A percentile compares a stretch with the other conserved stretches of the same genome.
Conservation (phyloP, 2,888 invertebrate genomes). For the Mesoligia furuncula region DNA sequence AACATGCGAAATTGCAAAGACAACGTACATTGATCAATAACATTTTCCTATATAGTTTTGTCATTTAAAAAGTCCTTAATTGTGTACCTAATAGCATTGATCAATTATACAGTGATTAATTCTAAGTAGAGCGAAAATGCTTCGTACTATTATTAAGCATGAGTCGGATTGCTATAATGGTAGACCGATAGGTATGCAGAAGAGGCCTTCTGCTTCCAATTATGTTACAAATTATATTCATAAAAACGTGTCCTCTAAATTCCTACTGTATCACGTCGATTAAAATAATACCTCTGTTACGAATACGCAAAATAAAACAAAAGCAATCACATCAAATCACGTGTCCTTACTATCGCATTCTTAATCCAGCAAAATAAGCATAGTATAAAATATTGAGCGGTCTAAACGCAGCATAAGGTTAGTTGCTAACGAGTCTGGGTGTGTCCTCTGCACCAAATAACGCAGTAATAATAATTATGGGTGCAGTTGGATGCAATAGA, state of each 20-base stretch:
- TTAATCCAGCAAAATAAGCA: conserved; percentile 59
- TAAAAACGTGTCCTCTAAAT: conserved; percentile 49
- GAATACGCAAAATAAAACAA: conserved; percentile 51
- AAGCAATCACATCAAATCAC: conserved; percentile 49
- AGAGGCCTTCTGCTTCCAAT: conserved; percentile 43
- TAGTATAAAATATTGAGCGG: conserved; percentile 61
- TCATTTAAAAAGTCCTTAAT: too few relatives aligned
- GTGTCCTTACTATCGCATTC: conserved; percentile 61
- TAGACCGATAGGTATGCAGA: conserved; percentile 6
- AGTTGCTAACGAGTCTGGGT: conserved; percentile 88
- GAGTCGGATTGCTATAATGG: conserved; percentile 1
- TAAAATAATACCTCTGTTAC: conserved; percentile 37
- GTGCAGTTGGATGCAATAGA: conserved; percentile 84
- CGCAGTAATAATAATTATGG: conserved; percentile 85
- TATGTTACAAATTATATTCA: conserved; percentile 30
- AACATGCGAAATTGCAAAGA: too few relatives aligned
- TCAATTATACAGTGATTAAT: too few relatives aligned
- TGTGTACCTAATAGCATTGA: too few relatives aligned
- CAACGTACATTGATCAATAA: too few relatives aligned
- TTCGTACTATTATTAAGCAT: conserved; percentile 1
- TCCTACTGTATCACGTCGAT: conserved; percentile 31
- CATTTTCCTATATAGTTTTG: too few relatives aligned
- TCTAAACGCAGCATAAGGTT: conserved; percentile 84
- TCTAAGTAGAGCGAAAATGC: background rate
- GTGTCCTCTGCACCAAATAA: conserved; percentile 88